These are phyloP conservation scores for Heliconius cydno DNA, from an alignment of 2,888 invertebrate genomes.

Conservation along the genomic window DNA sequence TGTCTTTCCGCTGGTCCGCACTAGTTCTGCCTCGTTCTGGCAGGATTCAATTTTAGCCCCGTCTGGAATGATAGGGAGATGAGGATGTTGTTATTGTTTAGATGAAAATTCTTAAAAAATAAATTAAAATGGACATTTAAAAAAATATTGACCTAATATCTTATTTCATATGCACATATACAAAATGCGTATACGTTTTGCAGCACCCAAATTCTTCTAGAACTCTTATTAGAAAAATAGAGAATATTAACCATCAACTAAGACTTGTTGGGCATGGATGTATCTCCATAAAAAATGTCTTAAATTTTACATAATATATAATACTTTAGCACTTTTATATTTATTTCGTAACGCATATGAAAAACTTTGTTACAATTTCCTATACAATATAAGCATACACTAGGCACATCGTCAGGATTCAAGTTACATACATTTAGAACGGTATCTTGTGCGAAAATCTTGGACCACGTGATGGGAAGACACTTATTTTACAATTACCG, in stretches of 20 bases:
- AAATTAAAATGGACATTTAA: neutral
- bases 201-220: neutral
- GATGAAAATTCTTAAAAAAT: neutral
- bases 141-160: no score
- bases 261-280: neutral
- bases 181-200: neutral
- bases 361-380: conserved; percentile 15
- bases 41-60: conserved; percentile 32
- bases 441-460: conserved; percentile 45
- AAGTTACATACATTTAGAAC: conserved; percentile 24
- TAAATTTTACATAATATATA: neutral
- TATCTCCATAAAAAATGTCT: neutral
- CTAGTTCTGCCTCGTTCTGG: conserved; percentile 46
- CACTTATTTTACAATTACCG: conserved; percentile 59
- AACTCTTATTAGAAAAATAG: neutral
- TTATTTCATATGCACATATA: neutral
- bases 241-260: no score
- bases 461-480: conserved; percentile 62
- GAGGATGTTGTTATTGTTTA: conserved; percentile 9
- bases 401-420: neutral
- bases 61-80: conserved; percentile 36
- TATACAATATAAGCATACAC: conserved; percentile 20
- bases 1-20: conserved; percentile 34
- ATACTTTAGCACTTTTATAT: neutral
- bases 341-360: neutral